Base-by-base conservation (phyloP, 2,888 invertebrate species). In the Melanotus villosus region DNA sequence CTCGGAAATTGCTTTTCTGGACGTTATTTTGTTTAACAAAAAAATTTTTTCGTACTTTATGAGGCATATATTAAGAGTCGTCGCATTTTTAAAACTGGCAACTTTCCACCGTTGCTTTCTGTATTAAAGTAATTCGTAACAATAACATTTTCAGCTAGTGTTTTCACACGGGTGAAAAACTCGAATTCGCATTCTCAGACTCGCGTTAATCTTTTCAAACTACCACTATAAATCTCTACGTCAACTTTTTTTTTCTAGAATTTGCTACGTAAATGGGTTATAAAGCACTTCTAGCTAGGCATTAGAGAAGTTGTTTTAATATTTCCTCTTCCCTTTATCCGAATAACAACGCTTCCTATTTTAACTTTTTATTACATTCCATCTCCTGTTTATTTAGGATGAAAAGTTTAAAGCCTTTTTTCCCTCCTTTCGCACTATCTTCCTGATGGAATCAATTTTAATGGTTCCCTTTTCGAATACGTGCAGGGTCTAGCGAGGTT, bases 401-500 rank as follows among this genome's bases (percentile, higher is more conserved):
- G n/a, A n/a, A n/a, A n/a, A n/a, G n/a, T n/a, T n/a, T n/a, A 19
- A 3, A 23, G n/a, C n/a, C 12, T 9, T n/a, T 23, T 23, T 23
- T 21, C 21, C n/a, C 6, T 23, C 47, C n/a, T 7, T 23, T 23
- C 47, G 1, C 47, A 16, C n/a, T n/a, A n/a, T n/a, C n/a, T n/a
- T n/a, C n/a, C n/a, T 3, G 41, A 47, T 30, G n/a, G 18, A 58
- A 50, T 65, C 58, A 36, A 65, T 58, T 65, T 65, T 65, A 65
- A 65, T 58, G 47, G 36, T 10, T 32, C 34, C 57, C 47, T 14
- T 47, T 47, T 23, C 36, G 47, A 14, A 36, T 52, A 65, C 58
- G 65, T 65, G 65, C 47, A 52, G 19, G 47, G 45, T 50, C 36
- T 10, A 3, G 36, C n/a, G n/a, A n/a, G 52, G 21, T 32, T n/a